These are phyloP conservation scores for Tamandua tetradactyla DNA, from an alignment of 2,797 vertebrate genomes.

Conservation along the genomic window DNA sequence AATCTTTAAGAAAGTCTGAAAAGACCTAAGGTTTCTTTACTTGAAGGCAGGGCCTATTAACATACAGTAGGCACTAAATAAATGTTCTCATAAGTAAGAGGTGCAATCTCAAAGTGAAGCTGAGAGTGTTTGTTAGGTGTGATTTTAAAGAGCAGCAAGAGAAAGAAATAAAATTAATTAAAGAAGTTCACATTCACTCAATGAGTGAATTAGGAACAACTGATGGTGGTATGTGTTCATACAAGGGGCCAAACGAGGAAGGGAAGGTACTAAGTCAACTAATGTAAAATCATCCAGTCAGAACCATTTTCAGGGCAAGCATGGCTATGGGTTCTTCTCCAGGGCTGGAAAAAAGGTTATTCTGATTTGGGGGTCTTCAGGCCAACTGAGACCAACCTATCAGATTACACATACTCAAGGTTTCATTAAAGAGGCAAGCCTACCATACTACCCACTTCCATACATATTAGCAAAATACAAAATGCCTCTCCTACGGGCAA, in stretches of 20 bases:
- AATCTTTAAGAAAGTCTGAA: conserved; percentile 1
- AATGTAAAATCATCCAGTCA: neutral
- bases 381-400: neutral
- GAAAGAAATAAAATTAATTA: neutral
- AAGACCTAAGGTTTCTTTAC: neutral
- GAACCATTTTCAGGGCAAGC: neutral
- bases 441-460: neutral
- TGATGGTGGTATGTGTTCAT: neutral
- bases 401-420: neutral
- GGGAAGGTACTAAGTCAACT: neutral
- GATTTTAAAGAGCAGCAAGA: neutral
- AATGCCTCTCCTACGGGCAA: neutral
- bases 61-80: neutral
- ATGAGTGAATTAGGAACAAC: conserved; percentile 1
- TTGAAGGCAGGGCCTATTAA: neutral
- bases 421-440: neutral
- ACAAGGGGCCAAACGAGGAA: neutral
- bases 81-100: neutral
- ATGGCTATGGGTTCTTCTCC: neutral
- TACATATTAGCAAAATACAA: neutral
- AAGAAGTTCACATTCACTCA: neutral
- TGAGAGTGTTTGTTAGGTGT: neutral
- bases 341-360: neutral
- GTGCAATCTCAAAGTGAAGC: neutral
- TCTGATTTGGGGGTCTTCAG: neutral